These are phyloP conservation scores for Plebejus melissa DNA, from an alignment of 2,888 invertebrate genomes.

Conservation along the genomic window DNA sequence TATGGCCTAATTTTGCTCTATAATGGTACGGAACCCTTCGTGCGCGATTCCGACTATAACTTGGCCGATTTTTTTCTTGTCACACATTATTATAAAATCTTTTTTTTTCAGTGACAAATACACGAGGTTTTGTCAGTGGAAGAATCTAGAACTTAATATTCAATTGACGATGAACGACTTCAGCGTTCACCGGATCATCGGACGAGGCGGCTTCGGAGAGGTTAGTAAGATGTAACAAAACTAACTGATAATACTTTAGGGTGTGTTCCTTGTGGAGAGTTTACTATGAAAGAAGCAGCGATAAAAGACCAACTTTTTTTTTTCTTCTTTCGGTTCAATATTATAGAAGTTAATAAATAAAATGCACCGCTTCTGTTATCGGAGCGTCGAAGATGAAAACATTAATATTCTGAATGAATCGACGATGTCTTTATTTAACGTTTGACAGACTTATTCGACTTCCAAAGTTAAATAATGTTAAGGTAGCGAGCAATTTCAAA, in stretches of 20 bases:
- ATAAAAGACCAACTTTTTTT: too few relatives aligned
- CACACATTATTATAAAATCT: too few relatives aligned
- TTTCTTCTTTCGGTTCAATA: neutral
- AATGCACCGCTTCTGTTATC: neutral
- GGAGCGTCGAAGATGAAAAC: neutral
- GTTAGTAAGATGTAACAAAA: constrained; percentile 34
- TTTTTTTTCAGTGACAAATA: constrained; percentile 94
- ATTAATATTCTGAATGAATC: neutral
- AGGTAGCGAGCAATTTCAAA: neutral
- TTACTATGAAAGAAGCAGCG: too few relatives aligned
- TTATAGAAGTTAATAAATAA: neutral
- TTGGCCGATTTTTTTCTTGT: too few relatives aligned
- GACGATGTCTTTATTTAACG: neutral
- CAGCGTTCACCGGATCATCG: constrained; percentile 99
- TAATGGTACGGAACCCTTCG: too few relatives aligned
- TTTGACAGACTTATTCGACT: neutral
- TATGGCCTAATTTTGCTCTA: too few relatives aligned
- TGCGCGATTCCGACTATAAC: too few relatives aligned
- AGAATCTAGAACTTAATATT: constrained; percentile 99
- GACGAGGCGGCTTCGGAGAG: constrained; percentile 99
- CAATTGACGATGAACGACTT: constrained; percentile 99
- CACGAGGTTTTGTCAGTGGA: constrained; percentile 99
- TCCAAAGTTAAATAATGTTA: neutral
- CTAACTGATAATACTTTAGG: too few relatives aligned
- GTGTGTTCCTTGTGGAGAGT: too few relatives aligned